phyloP scores from a whole-genome alignment of 2,797 vertebrate species.

The Macroramphosus scolopax region DNA sequence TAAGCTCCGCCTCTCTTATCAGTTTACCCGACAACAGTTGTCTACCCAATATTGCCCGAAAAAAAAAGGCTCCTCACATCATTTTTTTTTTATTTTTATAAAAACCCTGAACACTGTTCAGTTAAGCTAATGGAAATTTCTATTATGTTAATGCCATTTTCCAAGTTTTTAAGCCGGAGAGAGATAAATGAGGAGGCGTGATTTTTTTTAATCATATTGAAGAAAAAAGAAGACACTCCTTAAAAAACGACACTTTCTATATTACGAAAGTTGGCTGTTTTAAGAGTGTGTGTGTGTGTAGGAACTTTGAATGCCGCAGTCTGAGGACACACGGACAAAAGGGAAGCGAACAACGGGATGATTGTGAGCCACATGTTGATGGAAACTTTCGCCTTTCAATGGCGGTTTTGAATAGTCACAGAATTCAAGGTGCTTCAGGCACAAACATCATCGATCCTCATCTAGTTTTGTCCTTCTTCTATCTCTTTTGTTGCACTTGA shows the following conservation, averaged over 20 bases:
- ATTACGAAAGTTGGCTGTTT: too few species aligned
- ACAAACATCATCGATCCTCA: too few species aligned
- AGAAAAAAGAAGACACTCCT: too few species aligned
- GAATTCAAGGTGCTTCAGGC: constrained; percentile 55
- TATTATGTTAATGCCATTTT: constrained; percentile 45
- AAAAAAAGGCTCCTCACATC: too few species aligned
- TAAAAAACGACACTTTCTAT: too few species aligned
- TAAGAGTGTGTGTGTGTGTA: too few species aligned
- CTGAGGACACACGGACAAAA: too few species aligned
- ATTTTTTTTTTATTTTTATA: too few species aligned
- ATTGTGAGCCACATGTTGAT: constrained; percentile 23
- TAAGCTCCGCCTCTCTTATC: too few species aligned
- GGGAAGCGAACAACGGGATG: constrained; percentile 22
- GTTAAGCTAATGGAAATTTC: constrained; percentile 32
- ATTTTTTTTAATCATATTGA: constrained; percentile 26
- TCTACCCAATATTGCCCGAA: neutral
- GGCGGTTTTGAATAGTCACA: too few species aligned
- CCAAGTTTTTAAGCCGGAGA: constrained; percentile 34
- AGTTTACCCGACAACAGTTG: neutral
- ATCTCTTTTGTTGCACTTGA: constrained; percentile 5
- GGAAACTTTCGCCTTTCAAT: constrained; percentile 39
- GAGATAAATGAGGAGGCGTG: constrained; percentile 32
- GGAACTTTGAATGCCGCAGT: too few species aligned
- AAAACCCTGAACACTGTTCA: constrained; percentile 14
- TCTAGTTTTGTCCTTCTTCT: neutral